phyloP scores from a whole-genome alignment of 2,797 vertebrate species.

The Acanthurus tractus region DNA sequence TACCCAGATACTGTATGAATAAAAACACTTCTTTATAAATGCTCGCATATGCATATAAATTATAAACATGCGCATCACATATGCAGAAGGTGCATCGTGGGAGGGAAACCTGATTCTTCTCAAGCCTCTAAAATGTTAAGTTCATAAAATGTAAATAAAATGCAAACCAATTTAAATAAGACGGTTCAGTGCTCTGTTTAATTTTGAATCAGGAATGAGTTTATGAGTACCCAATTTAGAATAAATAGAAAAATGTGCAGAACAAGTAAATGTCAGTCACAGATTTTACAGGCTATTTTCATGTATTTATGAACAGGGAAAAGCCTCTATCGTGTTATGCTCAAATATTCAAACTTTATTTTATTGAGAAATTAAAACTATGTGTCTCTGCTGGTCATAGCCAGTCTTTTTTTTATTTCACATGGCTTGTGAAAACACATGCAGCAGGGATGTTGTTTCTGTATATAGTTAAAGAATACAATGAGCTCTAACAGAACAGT shows the following conservation, averaged over 20 bases:
- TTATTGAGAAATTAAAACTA: not conserved
- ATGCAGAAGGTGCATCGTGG: not conserved
- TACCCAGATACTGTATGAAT: not conserved
- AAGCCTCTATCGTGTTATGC: too few relatives aligned
- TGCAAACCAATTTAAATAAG: not conserved
- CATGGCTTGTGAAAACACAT: too few relatives aligned
- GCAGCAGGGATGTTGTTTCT: not conserved
- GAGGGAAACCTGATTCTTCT: not conserved
- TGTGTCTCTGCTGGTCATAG: not conserved
- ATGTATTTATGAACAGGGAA: not conserved
- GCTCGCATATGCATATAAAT: conserved; percentile 8
- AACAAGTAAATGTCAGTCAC: not conserved
- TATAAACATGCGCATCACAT: conserved; percentile 15
- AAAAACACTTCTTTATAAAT: not conserved
- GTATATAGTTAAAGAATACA: not conserved
- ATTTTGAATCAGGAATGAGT: too few relatives aligned
- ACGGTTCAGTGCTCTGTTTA: not conserved
- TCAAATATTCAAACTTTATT: too few relatives aligned
- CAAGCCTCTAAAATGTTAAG: conserved; percentile 6
- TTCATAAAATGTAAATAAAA: not conserved
- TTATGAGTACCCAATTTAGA: not conserved
- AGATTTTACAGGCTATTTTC: not conserved
- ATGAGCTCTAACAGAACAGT: not conserved
- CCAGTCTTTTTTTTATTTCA: not conserved
- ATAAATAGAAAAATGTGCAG: not conserved